Conservation (phyloP, 2,888 invertebrate species). For the Pandemis cinnamomeana region DNA sequence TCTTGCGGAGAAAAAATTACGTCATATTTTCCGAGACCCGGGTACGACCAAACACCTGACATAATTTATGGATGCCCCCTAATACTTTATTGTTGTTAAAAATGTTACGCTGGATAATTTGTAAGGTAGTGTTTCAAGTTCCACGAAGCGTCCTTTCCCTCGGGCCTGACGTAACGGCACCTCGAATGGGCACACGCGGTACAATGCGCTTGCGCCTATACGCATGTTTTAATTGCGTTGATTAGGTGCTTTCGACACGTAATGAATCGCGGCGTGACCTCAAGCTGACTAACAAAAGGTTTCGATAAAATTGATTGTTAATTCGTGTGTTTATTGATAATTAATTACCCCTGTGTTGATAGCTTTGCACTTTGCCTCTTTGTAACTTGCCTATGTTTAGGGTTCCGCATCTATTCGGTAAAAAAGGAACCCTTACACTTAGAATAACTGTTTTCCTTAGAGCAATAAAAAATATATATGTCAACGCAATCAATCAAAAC, state of each 20-base stretch:
- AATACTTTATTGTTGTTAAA: no score
- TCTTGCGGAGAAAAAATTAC: no score
- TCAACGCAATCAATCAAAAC: no score
- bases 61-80: no score
- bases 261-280: slow-evolving; percentile 17
- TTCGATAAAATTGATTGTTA: slow-evolving; percentile 5
- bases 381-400: no score
- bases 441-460: no score
- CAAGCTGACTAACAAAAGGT: not conserved
- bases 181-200: slow-evolving; percentile 26
- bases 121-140: not conserved
- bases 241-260: slow-evolving; percentile 36
- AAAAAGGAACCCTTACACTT: no score
- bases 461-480: no score
- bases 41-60: no score
- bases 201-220: slow-evolving; percentile 16
- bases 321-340: not conserved
- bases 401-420: no score
- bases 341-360: not conserved
- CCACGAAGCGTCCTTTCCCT: slow-evolving; percentile 28
- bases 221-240: slow-evolving; percentile 35
- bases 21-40: no score
- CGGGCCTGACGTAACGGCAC: slow-evolving; percentile 34
- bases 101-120: not conserved
- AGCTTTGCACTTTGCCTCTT: no score